Evolutionary conservation across 2,888 invertebrate genomes (phyloP).

Genomic region (Villa cingulata): DNA sequence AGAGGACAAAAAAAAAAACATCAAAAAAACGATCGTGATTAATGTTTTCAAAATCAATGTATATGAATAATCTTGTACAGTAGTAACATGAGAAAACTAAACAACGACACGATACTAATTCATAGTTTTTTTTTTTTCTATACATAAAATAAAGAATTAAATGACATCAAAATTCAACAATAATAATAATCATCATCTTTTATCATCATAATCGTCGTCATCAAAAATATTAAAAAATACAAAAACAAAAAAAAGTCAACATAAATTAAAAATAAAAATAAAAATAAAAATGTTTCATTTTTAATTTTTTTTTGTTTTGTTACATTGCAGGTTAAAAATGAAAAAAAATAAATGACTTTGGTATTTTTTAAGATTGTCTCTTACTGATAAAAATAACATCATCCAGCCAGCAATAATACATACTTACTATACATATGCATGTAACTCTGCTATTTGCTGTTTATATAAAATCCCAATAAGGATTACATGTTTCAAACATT

Average conservation of each 20-base stretch:
- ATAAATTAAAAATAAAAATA: neutral
- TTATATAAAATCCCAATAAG: slow-evolving; percentile 1
- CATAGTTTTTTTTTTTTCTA: too few relatives aligned
- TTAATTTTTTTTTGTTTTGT: too few relatives aligned
- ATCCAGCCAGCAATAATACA: too few relatives aligned
- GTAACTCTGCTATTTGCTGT: too few relatives aligned
- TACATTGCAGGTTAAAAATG: too few relatives aligned
- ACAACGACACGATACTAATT: too few relatives aligned
- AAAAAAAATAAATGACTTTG: neutral
- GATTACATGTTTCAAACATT: too few relatives aligned
- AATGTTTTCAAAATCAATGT: slow-evolving; percentile 1
- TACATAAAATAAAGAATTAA: too few relatives aligned
- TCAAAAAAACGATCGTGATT: slow-evolving; percentile 6
- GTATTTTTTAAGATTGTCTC: slow-evolving; percentile 4
- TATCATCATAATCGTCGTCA: neutral
- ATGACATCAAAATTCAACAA: too few relatives aligned
- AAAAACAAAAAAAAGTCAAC: neutral
- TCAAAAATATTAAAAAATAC: neutral
- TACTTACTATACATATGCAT: too few relatives aligned
- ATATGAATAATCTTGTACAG: too few relatives aligned
- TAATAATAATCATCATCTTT: neutral
- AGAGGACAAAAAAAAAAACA: neutral
- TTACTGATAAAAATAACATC: slow-evolving; percentile 3
- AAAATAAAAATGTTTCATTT: neutral
- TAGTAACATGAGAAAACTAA: neutral